Percentiles rank a stretch among this genome's conserved stretches.
These are phyloP conservation scores for Drosophila gunungcola DNA, from an alignment of 1,140 invertebrate species.

Conservation along the genomic window DNA sequence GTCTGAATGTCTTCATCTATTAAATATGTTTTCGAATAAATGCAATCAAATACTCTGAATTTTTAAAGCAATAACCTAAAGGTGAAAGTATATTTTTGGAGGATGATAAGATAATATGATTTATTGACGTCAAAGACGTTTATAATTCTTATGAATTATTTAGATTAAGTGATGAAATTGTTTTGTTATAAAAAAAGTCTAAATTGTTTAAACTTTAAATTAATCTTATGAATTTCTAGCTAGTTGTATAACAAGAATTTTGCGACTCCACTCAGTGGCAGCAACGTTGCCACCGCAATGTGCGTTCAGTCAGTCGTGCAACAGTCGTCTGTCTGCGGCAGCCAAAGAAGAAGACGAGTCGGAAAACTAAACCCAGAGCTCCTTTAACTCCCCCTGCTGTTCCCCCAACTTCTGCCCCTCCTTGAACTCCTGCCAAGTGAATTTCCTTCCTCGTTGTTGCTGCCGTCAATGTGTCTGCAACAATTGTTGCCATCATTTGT, in stretches of 20 bases:
- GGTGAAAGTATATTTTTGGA: background rate
- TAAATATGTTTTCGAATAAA: too few relatives aligned
- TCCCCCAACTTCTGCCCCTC: background rate
- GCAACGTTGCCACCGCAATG: conserved; percentile 32
- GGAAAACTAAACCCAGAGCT: conserved; percentile 38
- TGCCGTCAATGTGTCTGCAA: conserved; percentile 80
- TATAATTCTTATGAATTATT: too few relatives aligned
- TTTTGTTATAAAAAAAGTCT: too few relatives aligned
- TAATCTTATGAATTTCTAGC: background rate
- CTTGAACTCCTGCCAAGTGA: conserved; percentile 3
- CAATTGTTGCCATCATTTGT: conserved; percentile 77
- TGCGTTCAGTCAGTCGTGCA: conserved; percentile 56
- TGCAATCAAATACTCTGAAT: background rate
- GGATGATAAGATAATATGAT: too few relatives aligned
- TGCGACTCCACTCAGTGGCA: background rate
- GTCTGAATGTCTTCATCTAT: too few relatives aligned
- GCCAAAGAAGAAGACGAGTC: conserved; percentile 10
- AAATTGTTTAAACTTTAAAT: background rate
- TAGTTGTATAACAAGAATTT: background rate
- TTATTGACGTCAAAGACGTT: too few relatives aligned
- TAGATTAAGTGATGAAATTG: too few relatives aligned
- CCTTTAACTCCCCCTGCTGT: background rate
- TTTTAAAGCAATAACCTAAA: background rate
- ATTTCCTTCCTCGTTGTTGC: conserved; percentile 28
- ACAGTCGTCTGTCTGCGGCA: conserved; percentile 58